Percentiles rank a stretch among this genome's conserved stretches.
phyloP scores from a whole-genome alignment of 2,113 vertebrate genomes.

The Laticauda laticaudata region DNA sequence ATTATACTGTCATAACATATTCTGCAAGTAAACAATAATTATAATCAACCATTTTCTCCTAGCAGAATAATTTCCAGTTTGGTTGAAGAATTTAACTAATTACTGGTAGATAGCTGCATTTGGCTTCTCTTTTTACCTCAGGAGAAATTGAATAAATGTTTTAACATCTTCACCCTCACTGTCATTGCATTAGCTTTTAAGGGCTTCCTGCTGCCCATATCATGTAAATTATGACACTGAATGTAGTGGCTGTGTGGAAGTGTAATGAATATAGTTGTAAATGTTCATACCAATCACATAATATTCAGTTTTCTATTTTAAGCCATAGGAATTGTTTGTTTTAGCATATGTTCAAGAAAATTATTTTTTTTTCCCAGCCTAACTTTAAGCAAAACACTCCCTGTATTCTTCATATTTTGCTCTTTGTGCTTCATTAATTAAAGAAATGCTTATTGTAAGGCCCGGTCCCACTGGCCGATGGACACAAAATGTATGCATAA shows the following conservation, averaged over 20 bases:
- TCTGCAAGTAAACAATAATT: conserved; percentile 20
- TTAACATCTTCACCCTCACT: neutral
- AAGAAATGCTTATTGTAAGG: neutral
- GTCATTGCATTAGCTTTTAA: neutral
- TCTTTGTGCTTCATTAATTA: neutral
- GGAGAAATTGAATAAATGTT: neutral
- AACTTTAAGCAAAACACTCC: neutral
- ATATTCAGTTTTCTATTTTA: neutral
- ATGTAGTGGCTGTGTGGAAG: neutral
- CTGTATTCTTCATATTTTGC: neutral
- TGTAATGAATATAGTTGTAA: neutral
- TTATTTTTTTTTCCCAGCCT: neutral
- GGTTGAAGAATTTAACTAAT: neutral
- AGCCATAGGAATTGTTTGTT: neutral
- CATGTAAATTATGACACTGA: neutral
- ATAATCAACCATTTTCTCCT: conserved; percentile 4
- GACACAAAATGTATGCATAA: too few relatives aligned
- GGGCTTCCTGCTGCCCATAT: neutral
- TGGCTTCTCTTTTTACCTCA: neutral
- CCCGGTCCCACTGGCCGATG: too few relatives aligned
- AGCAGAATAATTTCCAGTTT: neutral
- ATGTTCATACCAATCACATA: neutral
- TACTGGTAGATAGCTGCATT: neutral
- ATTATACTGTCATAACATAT: neutral
- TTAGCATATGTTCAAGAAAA: neutral